Evolutionary conservation across 2,113 vertebrate genomes (phyloP).

Genomic region (Trematomus loennbergii): DNA sequence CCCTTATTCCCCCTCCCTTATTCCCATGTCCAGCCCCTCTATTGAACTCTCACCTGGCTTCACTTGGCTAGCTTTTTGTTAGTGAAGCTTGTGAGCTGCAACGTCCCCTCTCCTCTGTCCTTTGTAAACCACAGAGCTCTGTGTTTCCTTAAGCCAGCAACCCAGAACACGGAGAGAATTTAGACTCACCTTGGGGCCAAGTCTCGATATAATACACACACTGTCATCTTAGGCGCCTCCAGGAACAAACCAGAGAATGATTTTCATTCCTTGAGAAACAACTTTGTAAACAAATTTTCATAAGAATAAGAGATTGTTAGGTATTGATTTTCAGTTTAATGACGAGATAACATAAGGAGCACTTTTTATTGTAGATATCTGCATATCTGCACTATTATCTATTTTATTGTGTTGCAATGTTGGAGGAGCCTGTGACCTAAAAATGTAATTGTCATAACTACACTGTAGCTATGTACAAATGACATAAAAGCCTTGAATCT

Average conservation of each 20-base stretch:
- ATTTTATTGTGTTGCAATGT: too few relatives aligned
- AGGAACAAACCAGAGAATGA: neutral
- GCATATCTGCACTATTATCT: neutral
- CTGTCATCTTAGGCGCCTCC: conserved; percentile 24
- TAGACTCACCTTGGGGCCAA: conserved; percentile 46
- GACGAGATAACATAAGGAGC: neutral
- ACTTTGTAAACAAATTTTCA: neutral
- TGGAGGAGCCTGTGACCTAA: too few relatives aligned
- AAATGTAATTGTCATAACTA: too few relatives aligned
- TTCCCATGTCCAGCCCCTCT: conserved; percentile 36
- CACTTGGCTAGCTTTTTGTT: conserved; percentile 44
- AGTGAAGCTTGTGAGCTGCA: conserved; percentile 50
- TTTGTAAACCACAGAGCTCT: conserved; percentile 54
- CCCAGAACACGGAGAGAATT: conserved; percentile 34
- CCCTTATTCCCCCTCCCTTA: neutral
- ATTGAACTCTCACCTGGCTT: conserved; percentile 57
- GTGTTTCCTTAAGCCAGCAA: conserved; percentile 38
- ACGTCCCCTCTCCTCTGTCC: conserved; percentile 47
- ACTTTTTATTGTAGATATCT: neutral
- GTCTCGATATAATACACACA: conserved; percentile 20
- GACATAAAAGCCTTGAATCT: too few relatives aligned
- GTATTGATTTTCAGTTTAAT: neutral
- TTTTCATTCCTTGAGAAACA: conserved; percentile 1
- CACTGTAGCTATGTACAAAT: too few relatives aligned
- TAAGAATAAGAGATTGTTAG: neutral